Base-by-base conservation (phyloP, 2,888 invertebrate genomes). In the Tetragonula carbonaria region DNA sequence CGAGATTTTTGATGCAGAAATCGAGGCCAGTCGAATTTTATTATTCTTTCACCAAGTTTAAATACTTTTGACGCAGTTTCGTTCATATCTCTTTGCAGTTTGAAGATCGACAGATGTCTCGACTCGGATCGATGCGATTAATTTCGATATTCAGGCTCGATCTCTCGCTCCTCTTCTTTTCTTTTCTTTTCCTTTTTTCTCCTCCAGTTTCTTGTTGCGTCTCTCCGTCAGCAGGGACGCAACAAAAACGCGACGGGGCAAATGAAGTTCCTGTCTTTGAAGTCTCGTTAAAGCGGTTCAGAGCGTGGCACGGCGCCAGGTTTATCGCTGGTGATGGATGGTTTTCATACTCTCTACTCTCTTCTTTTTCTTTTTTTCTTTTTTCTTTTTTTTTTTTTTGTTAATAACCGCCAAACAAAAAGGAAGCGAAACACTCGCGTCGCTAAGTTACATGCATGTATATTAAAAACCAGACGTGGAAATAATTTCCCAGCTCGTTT, bases 251-350 rank as follows among this genome's bases (percentile, higher is more conserved):
- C 74, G 74, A 50, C 78, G 53, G 78, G 70, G 80, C 84, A 79
- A 88, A 88, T 87, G 85, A 89, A 88, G 84, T 86, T 86, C 57
- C 85, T 80, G 85, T 80, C 86, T 89, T 88, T 89, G 90, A 89
- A 87, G 85, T 86, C 88, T 89, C 86, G 86, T 89, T 89, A 89
- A 83, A 88, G 84, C 78, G 57, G 72, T 68, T 80, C 84, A 65
- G 66, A 63, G 57, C 59, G 67, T 88, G 88, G 89, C 87, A 72
- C 78, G 65, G 63, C 57, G 89, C 88, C 88, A 87, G 80, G 82
- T 86, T 85, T 84, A 88, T 87, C 86, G 88, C 71, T 57, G 73
- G 75, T 83, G 89, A 88, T 89, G 87, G 80, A 87, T 87, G 88
- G 81, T 87, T 88, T 87, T 89, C 87, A 84, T 88, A 87, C 78